Evolutionary conservation across 2,888 invertebrate species (phyloP).

Genomic region (Tethea ocularis): DNA sequence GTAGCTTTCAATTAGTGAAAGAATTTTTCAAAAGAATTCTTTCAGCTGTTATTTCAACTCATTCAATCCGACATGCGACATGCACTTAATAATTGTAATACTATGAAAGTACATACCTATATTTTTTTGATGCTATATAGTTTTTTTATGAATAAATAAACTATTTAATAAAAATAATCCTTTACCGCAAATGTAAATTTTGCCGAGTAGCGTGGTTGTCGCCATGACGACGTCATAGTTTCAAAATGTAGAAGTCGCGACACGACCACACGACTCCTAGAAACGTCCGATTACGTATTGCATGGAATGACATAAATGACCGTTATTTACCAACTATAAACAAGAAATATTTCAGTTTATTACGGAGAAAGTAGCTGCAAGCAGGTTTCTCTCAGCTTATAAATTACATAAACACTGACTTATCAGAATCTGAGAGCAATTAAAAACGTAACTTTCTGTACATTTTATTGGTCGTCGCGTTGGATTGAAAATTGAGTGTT

Average conservation of each 20-base stretch:
- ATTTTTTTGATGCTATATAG: too few species aligned
- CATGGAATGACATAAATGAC: neutral
- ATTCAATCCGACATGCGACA: too few species aligned
- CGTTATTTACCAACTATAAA: neutral
- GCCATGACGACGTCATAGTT: neutral
- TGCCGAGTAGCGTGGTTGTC: too few species aligned
- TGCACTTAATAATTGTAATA: too few species aligned
- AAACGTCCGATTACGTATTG: neutral
- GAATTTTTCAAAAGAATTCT: too few species aligned
- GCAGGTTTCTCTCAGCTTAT: neutral
- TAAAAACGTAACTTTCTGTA: conserved; percentile 6
- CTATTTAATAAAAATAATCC: too few species aligned
- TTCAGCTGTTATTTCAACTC: too few species aligned
- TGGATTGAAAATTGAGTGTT: neutral
- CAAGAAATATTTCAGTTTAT: conserved; percentile 2
- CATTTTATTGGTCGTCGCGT: neutral
- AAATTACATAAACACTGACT: conserved; percentile 2
- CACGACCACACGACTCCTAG: neutral
- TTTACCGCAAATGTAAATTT: too few species aligned
- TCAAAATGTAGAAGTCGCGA: neutral
- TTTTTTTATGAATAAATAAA: too few species aligned
- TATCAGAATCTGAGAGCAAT: conserved; percentile 1
- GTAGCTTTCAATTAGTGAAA: too few species aligned
- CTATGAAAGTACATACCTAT: too few species aligned
- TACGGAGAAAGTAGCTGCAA: neutral